phyloP scores from a whole-genome alignment of 1,140 invertebrate genomes.

The Euura saliciscinereae region DNA sequence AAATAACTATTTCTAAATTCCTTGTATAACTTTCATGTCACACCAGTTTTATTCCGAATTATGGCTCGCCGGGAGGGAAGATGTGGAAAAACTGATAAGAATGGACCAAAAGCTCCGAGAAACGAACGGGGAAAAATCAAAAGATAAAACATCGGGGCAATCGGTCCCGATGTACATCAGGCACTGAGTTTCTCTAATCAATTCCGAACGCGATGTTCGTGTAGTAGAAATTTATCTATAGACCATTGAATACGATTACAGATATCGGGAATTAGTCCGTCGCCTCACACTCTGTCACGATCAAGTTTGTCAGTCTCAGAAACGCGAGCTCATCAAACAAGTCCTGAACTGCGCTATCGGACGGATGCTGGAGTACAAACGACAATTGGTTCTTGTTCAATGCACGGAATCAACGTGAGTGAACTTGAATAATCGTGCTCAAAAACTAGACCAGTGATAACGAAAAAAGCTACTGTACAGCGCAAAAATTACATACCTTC shows the following conservation, averaged over 20 bases:
- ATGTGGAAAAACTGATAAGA: conserved; percentile 38
- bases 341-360: conserved; percentile 59
- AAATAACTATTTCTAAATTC: no score
- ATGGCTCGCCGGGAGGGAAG: conserved; percentile 42
- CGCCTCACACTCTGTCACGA: conserved; percentile 61
- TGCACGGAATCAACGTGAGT: conserved; percentile 41
- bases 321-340: conserved; percentile 62
- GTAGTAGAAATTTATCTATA: neutral
- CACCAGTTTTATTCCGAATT: conserved; percentile 36
- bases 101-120: conserved; percentile 34
- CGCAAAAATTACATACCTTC: no score
- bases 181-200: neutral
- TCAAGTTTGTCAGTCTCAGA: conserved; percentile 69
- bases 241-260: conserved; percentile 17
- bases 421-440: no score
- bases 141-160: conserved; percentile 15
- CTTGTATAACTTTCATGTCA: conserved; percentile 36
- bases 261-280: conserved; percentile 45
- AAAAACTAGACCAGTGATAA: no score
- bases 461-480: no score
- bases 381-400: conserved; percentile 39
- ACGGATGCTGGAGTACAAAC: conserved; percentile 51
- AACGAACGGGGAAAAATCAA: conserved; percentile 10
- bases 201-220: neutral
- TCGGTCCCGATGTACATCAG: conserved; percentile 24